These are phyloP conservation scores for Ichneumoninae sp. DNA, from an alignment of 2,888 invertebrate genomes.

Conservation along the genomic window DNA sequence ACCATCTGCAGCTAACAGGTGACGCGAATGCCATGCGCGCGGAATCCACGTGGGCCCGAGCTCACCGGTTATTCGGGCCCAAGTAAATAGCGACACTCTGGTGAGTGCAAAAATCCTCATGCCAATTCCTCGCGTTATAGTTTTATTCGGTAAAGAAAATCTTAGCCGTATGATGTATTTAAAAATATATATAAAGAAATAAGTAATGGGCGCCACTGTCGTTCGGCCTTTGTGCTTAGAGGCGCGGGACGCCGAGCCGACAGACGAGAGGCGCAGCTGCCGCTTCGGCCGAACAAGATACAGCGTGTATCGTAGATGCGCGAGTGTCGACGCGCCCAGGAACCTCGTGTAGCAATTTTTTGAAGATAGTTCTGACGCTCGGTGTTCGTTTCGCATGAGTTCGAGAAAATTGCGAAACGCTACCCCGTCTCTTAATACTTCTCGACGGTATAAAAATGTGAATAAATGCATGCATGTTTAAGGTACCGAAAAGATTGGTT, in stretches of 20 bases:
- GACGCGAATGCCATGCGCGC: neutral
- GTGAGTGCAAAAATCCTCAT: neutral
- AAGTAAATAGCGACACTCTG: constrained; percentile 11
- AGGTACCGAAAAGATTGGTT: too few relatives aligned
- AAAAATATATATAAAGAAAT: neutral
- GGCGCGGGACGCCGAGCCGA: neutral
- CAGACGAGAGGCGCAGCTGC: neutral
- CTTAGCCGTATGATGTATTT: neutral
- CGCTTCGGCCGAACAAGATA: neutral
- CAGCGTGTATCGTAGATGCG: constrained; percentile 1
- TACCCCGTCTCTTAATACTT: too few relatives aligned
- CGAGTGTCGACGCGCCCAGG: neutral
- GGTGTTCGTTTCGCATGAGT: too few relatives aligned
- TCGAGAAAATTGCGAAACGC: too few relatives aligned
- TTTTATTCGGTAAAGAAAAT: neutral
- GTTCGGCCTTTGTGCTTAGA: neutral
- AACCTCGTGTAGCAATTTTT: neutral
- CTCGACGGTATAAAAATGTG: too few relatives aligned
- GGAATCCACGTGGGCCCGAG: constrained; percentile 61
- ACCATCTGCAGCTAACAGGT: constrained; percentile 3
- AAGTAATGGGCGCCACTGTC: neutral
- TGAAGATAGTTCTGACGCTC: too few relatives aligned
- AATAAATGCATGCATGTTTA: too few relatives aligned
- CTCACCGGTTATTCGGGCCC: constrained; percentile 54
- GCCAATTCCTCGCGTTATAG: neutral